Base-by-base conservation (phyloP, 2,113 vertebrate species). In the Plotosus lineatus region DNA sequence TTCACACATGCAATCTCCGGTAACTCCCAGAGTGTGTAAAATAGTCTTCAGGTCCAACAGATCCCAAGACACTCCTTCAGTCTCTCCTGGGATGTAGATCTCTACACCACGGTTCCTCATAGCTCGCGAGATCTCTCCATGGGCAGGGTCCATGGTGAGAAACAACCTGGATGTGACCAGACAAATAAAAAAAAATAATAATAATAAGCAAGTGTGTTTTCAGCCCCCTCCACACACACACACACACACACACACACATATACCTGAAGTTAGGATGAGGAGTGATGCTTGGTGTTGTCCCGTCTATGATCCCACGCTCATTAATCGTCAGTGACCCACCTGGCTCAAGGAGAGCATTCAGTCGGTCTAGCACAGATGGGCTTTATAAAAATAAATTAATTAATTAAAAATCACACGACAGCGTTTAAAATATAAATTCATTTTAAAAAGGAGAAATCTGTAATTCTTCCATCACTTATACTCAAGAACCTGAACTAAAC, bases 41-140 rank as follows among this genome's bases (percentile, higher is more conserved):
- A 98, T 85, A 46, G 93, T 91, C 90, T 98, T 99, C 76, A 97
- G 78, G 89, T 99, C 97, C 79, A 95, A 87, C 1, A 55, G 78
- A 84, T 96, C 95, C 90, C 94, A 90, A 75, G 84, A 81, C 21
- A 82, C 83, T 3, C 89, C 94, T 84, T 95, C 94, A 0, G 88
- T 89, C 78, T 97, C 95, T 56, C 95, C 97, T 6, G 95, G 93
- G 88, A 99, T 87, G 84, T 95, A 97, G 51, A 99, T 87, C 89
- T 99, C 98, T 83, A 98, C 93, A 21, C 98, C 97, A 83, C 98
- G 93, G 90, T 99, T 99, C 85, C 98, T 91, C 98, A 99, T 99
- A 58, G 98, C 98, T 87, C 97, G 92, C 78, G 98, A 99, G 90
- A 99, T 96, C 90, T 99, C 98, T 21, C 97, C 96, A 10, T 98